These are phyloP conservation scores for Lipotes vexillifer DNA, from an alignment of 2,113 vertebrate species.

Conservation along the genomic window DNA sequence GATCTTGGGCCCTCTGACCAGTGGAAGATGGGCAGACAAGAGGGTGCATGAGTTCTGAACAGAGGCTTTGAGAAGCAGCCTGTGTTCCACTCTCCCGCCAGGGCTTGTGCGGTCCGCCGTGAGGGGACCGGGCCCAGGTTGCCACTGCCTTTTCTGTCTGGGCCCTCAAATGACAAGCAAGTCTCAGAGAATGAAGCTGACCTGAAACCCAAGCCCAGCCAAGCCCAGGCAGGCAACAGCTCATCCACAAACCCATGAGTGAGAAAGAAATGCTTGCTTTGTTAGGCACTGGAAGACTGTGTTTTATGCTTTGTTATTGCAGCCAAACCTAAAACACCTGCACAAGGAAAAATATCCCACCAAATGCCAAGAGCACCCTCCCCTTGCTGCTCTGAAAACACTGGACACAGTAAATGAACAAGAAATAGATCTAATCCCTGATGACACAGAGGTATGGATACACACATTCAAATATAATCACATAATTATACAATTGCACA, in stretches of 20 bases:
- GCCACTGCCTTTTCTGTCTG: background rate
- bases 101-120: rapidly evolving
- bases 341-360: background rate
- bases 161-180: background rate
- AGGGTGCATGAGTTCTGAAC: background rate
- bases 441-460: background rate
- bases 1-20: background rate
- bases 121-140: background rate
- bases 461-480: background rate
- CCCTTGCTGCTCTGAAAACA: background rate
- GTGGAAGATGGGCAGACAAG: background rate
- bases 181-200: background rate
- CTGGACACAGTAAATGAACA: background rate
- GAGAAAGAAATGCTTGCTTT: background rate
- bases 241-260: background rate
- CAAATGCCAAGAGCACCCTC: background rate
- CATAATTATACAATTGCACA: background rate
- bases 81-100: rapidly evolving
- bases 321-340: background rate
- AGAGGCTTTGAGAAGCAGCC: background rate
- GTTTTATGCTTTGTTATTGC: background rate
- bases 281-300: background rate
- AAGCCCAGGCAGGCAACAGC: background rate
- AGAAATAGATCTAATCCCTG: background rate
- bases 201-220: background rate